Conservation (phyloP, 2,888 invertebrate species). For the Muscina levida region DNA sequence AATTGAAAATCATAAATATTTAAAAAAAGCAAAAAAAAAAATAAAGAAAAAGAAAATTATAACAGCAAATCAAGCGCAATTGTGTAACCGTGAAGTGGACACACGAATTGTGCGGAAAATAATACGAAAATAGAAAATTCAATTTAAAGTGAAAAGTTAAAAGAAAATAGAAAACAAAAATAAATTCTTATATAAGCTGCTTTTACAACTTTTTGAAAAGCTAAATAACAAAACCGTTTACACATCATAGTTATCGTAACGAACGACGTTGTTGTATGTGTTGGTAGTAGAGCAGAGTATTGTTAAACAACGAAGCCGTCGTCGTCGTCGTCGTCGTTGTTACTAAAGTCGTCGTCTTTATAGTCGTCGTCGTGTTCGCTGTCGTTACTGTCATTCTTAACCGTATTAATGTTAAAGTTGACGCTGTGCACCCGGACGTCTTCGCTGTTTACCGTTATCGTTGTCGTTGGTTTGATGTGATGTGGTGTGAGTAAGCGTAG, state of each 20-base stretch:
- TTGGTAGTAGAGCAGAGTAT: no score
- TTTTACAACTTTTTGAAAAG: slow-evolving; percentile 45
- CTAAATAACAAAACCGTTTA: slow-evolving; percentile 58
- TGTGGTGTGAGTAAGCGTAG: background rate
- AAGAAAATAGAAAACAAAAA: slow-evolving; percentile 36
- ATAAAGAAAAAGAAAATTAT: slow-evolving; percentile 1
- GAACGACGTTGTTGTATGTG: slow-evolving; percentile 31
- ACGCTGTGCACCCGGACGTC: background rate
- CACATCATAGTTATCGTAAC: slow-evolving; percentile 57
- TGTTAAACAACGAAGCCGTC: background rate
- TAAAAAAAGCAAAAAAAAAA: background rate
- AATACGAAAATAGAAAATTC: slow-evolving; percentile 10
- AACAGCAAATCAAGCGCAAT: no score
- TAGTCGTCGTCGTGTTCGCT: slow-evolving; percentile 5
- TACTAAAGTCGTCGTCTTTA: slow-evolving; percentile 25
- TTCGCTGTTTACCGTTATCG: no score
- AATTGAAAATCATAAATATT: background rate
- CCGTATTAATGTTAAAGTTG: background rate
- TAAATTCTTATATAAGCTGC: slow-evolving; percentile 58
- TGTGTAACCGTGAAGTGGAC: no score
- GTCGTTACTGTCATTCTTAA: background rate
- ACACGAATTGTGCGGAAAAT: no score
- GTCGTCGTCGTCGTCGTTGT: slow-evolving; percentile 33
- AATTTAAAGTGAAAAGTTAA: slow-evolving; percentile 21
- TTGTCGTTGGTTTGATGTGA: no score